phyloP scores from a whole-genome alignment of 2,113 vertebrate genomes.

The Cheirogaleus medius region DNA sequence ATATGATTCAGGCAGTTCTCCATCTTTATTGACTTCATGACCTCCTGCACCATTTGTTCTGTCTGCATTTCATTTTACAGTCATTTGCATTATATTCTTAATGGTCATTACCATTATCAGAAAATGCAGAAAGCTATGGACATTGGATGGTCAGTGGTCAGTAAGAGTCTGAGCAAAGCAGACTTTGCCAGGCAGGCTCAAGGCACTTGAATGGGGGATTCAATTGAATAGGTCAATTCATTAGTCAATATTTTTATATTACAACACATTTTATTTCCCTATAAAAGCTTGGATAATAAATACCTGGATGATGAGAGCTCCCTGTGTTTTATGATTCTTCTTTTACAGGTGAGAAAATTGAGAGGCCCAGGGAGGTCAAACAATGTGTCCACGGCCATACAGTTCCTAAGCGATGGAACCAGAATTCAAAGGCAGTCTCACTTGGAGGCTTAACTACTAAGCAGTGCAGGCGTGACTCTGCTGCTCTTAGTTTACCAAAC shows the following conservation, averaged over 20 bases:
- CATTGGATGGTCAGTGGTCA: not conserved
- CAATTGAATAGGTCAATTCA: not conserved
- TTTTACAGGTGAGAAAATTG: not conserved
- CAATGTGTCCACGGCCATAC: not conserved
- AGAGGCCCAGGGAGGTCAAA: not conserved
- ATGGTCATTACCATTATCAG: not conserved
- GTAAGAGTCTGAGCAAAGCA: not conserved
- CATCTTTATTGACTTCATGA: not conserved
- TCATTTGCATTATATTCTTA: conserved; percentile 3
- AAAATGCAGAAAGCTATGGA: not conserved
- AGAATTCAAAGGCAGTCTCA: not conserved
- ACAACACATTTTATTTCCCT: not conserved
- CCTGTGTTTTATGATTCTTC: not conserved
- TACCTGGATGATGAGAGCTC: not conserved
- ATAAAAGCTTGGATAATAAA: not conserved
- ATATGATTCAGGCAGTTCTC: not conserved
- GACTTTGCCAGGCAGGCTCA: not conserved
- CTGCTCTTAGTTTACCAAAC: not conserved
- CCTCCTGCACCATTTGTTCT: not conserved
- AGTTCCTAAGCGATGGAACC: not conserved
- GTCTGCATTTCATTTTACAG: not conserved
- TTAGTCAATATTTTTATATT: conserved; percentile 1
- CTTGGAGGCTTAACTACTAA: not conserved
- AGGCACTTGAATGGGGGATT: not conserved
- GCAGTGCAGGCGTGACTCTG: not conserved